Conservation (phyloP, 2,888 invertebrate genomes). For the Chorisops tibialis region DNA sequence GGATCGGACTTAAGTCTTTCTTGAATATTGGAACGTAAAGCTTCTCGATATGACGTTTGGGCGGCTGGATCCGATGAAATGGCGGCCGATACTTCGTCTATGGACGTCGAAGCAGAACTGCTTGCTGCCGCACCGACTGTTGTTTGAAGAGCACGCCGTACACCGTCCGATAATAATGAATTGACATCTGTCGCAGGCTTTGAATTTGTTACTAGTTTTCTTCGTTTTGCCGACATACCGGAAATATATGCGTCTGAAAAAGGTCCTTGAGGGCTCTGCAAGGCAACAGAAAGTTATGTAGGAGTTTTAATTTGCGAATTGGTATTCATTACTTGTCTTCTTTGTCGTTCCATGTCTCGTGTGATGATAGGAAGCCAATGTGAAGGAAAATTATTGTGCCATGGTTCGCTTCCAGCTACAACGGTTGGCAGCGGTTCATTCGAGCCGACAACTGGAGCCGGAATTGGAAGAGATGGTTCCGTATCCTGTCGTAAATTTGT, state of each 20-base stretch:
- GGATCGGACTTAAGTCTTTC: conserved; percentile 48
- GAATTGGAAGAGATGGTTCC: conserved; percentile 26
- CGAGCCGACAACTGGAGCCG: conserved; percentile 40
- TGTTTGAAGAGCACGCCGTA: conserved; percentile 46
- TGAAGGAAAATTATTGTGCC: conserved; percentile 64
- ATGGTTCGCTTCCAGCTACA: conserved; percentile 57
- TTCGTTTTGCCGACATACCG: conserved; percentile 84
- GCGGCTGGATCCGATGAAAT: conserved; percentile 46
- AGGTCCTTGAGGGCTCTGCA: conserved; percentile 54
- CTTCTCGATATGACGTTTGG: conserved; percentile 48
- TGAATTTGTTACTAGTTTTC: conserved; percentile 63
- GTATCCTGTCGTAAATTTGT: conserved; percentile 24
- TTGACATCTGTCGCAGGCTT: conserved; percentile 46
- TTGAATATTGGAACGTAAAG: conserved; percentile 44
- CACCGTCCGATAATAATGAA: conserved; percentile 46
- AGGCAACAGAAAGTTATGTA: not conserved
- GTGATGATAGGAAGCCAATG: conserved; percentile 88
- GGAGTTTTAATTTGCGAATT: conserved; percentile 34
- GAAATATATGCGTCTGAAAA: conserved; percentile 88
- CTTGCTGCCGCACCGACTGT: conserved; percentile 41
- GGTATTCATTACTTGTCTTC: conserved; percentile 63
- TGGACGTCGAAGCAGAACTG: conserved; percentile 32
- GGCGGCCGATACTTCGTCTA: conserved; percentile 37
- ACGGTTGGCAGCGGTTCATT: conserved; percentile 54
- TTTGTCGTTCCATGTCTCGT: conserved; percentile 72